phyloP scores from a whole-genome alignment of 2,113 vertebrate species.

The Ammodytes dubius region DNA sequence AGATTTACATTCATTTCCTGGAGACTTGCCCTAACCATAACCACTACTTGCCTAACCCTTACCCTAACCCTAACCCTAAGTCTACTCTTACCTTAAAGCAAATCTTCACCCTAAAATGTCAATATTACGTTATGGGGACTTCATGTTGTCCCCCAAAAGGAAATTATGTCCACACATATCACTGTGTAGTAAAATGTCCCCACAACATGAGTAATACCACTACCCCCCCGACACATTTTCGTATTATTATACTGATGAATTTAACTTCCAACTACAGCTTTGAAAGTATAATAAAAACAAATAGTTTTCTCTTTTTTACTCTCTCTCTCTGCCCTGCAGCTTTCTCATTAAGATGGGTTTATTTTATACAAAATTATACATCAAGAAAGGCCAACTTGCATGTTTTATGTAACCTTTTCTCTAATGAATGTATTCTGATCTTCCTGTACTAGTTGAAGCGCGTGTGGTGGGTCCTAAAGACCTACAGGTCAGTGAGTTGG shows the following conservation, averaged over 20 bases:
- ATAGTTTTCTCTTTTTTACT: slow-evolving; percentile 26
- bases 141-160: no score
- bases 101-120: no score
- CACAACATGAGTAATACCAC: no score
- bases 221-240: slow-evolving; percentile 1
- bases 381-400: not conserved
- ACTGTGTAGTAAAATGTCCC: no score
- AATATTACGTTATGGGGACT: no score
- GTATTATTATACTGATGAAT: slow-evolving; percentile 31
- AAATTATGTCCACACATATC: no score
- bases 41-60: no score
- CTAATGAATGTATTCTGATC: not conserved
- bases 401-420: not conserved
- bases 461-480: slow-evolving; percentile 85
- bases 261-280: not conserved
- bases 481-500: slow-evolving; percentile 84
- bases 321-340: slow-evolving; percentile 12
- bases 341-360: slow-evolving; percentile 14
- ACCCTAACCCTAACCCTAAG: no score
- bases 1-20: no score
- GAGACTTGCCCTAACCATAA: no score
- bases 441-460: slow-evolving; percentile 72
- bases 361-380: slow-evolving; percentile 7
- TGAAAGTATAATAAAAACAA: slow-evolving; percentile 15
- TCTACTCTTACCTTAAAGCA: not conserved